phyloP scores from a whole-genome alignment of 2,113 vertebrate species.

The Triplophysa dalaica region DNA sequence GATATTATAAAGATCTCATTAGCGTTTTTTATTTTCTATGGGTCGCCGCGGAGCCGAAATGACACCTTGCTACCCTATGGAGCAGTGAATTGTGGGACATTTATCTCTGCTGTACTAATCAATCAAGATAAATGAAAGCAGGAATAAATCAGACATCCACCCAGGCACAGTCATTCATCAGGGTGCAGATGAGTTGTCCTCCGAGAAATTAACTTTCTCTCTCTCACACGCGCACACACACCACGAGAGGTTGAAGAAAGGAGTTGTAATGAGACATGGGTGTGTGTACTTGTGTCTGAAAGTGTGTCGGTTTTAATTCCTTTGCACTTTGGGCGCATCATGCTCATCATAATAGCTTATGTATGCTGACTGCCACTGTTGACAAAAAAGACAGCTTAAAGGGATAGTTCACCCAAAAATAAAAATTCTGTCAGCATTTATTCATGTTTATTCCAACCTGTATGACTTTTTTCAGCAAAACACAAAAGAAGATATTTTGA shows the following conservation, averaged over 20 bases:
- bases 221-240: not conserved
- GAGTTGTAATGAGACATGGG: not conserved
- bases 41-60: not conserved
- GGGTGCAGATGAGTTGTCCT: conserved; percentile 18
- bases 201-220: conserved; percentile 30
- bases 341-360: conserved; percentile 37
- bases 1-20: too few species aligned
- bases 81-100: conserved; percentile 2
- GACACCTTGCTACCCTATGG: conserved; percentile 5
- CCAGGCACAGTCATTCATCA: conserved; percentile 4
- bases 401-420: too few species aligned
- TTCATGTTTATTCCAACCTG: too few species aligned
- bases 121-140: conserved; percentile 37
- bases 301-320: conserved; percentile 18
- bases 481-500: too few species aligned
- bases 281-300: conserved; percentile 11
- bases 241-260: not conserved
- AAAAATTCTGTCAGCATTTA: not conserved
- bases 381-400: conserved; percentile 43
- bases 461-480: too few species aligned
- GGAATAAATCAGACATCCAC: conserved; percentile 40
- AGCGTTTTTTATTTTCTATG: too few species aligned
- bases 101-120: conserved; percentile 40
- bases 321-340: conserved; percentile 34
- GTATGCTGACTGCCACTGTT: conserved; percentile 34